A percentile compares a stretch with the other conserved stretches of the same genome.
These are phyloP conservation scores for Puma concolor DNA, from an alignment of 2,113 vertebrate species.

Conservation along the genomic window DNA sequence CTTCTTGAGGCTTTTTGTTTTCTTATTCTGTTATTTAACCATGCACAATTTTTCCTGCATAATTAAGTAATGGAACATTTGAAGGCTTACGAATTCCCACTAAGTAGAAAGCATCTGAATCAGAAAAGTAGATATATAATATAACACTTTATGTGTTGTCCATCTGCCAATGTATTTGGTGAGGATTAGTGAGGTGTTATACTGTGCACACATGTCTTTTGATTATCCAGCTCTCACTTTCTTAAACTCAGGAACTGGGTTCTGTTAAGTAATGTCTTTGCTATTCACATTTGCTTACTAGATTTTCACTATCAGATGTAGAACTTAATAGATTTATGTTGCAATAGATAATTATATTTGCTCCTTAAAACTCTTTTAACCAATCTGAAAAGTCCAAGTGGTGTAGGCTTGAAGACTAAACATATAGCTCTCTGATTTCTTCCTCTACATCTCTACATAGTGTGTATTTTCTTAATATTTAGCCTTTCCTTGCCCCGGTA, in stretches of 20 bases:
- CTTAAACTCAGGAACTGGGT: slow-evolving; percentile 1
- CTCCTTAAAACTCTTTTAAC: slow-evolving; percentile 42
- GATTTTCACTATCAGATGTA: neutral
- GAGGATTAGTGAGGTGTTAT: neutral
- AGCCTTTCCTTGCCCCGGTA: neutral
- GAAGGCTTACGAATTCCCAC: neutral
- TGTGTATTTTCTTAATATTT: neutral
- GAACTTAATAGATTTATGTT: neutral
- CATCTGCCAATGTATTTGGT: neutral
- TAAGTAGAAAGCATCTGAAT: slow-evolving; percentile 4
- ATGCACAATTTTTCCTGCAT: neutral
- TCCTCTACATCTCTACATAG: neutral
- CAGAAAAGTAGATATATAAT: neutral
- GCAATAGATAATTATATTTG: neutral
- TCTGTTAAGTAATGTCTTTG: neutral
- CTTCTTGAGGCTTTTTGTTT: neutral
- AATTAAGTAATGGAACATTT: slow-evolving; percentile 23
- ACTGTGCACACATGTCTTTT: neutral
- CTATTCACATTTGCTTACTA: neutral
- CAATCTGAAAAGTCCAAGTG: neutral
- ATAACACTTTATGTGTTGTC: neutral
- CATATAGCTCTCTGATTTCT: neutral
- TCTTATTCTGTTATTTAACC: slow-evolving; percentile 1
- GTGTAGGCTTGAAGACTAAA: neutral
- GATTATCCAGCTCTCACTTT: neutral